Base-by-base conservation (phyloP, 2,113 vertebrate genomes). In the Halcyon senegalensis region DNA sequence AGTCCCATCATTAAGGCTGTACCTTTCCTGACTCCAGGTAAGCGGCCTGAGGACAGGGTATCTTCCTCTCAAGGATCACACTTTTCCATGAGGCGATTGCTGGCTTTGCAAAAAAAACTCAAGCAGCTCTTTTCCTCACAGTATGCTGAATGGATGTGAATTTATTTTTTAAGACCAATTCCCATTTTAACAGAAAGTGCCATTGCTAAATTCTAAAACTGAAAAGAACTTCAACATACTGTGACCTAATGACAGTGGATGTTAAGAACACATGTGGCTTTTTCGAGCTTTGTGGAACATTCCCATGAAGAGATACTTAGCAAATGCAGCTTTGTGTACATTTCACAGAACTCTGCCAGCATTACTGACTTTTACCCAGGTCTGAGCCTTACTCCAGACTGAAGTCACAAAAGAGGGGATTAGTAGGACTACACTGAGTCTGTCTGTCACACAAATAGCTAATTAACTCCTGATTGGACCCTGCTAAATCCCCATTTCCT, bases 241-340 rank as follows among this genome's bases (percentile, higher is more conserved):
- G 77, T 92, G 86, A 70, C 75, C 76, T 94, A 81, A 77, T 50
- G 74, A 56, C 75, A 79, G 91, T 93, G 56, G 87, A 93, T 94
- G 92, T 86, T 91, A 84, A 91, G 93, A 96, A 44, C 78, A 50
- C 74, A 88, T 44, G 83, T 84, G 78, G 92, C 56, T 94, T 96
- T 96, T 70, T 87, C 19, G 41, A 92, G 91, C 92, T 95, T 85
- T 96, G 86, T 94, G 92, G 92, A 94, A 89, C 87, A 92, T 97
- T 97, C 95, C 91, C 96, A 95, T 94, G 94, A 97, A 96, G 87
- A 96, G 77, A 95, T 91, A 89, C 94, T 97, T 70, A 84, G 94
- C 94, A 96, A 97, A 97, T 94, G 95, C 97, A 97, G 97, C 86
- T 97, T 97, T 98, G 97, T 97, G 95, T 96, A 97, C 97, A 93